Evolutionary conservation across 2,797 vertebrate species (phyloP).

Genomic region (Rhynchotus rufescens): DNA sequence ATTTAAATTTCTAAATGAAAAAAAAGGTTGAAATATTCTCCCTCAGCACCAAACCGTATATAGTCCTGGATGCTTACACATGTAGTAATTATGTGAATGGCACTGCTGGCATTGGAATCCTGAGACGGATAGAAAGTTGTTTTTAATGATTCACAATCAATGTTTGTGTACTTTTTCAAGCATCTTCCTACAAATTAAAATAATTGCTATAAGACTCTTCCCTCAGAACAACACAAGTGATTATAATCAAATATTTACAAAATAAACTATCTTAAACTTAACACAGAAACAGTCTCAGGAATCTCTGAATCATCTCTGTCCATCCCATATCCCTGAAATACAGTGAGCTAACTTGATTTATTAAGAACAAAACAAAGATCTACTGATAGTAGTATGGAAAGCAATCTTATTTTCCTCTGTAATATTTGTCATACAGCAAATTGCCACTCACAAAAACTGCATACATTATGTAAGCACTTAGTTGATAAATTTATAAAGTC

Average conservation of each 20-base stretch:
- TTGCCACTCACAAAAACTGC: not conserved
- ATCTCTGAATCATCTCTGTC: not conserved
- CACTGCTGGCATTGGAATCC: not conserved
- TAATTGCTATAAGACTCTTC: not conserved
- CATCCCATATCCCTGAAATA: not conserved
- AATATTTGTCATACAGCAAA: not conserved
- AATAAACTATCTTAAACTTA: not conserved
- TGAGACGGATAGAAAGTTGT: not conserved
- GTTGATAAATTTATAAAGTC: not conserved
- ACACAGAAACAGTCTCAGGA: not conserved
- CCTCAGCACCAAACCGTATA: not conserved
- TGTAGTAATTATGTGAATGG: not conserved
- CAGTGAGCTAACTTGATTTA: not conserved
- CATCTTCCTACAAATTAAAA: not conserved
- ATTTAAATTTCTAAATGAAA: not conserved
- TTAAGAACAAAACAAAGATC: not conserved
- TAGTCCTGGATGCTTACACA: not conserved
- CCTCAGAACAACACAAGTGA: not conserved
- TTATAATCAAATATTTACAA: not conserved
- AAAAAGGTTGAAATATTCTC: not conserved
- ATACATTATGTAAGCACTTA: not conserved
- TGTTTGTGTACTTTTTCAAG: not conserved
- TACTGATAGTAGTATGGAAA: not conserved
- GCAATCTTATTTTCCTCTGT: not conserved
- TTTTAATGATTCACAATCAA: not conserved